phyloP scores from a whole-genome alignment of 2,797 vertebrate genomes.

The Scyliorhinus canicula region DNA sequence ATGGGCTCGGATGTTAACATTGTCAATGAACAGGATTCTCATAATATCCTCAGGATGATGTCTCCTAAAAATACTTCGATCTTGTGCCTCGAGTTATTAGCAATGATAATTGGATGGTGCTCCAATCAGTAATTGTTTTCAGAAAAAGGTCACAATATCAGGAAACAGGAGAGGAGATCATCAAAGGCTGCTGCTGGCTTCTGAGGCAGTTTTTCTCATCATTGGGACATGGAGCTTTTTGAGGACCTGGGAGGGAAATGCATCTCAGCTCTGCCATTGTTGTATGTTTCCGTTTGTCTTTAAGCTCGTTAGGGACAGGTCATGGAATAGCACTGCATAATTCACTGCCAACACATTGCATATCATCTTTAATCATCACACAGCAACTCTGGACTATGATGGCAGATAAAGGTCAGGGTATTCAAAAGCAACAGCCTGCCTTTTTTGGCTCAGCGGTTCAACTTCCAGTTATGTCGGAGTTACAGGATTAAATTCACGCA shows the following conservation, averaged over 20 bases:
- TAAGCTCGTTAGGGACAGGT: constrained; percentile 55
- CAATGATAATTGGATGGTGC: constrained; percentile 57
- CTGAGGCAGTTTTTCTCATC: constrained; percentile 62
- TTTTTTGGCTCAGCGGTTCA: neutral
- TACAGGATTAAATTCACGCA: neutral
- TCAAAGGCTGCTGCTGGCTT: constrained; percentile 79
- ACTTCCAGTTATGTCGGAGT: neutral
- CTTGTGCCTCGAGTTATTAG: constrained; percentile 60
- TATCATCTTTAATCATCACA: constrained; percentile 33
- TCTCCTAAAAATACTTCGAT: constrained; percentile 58
- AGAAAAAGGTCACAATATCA: constrained; percentile 92
- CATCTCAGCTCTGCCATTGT: constrained; percentile 99
- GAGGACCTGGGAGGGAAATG: constrained; percentile 83
- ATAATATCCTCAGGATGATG: constrained; percentile 86
- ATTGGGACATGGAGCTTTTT: constrained; percentile 73
- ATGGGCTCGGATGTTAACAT: constrained; percentile 75
- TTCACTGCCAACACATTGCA: constrained; percentile 30
- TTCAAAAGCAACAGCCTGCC: neutral
- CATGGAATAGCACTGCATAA: constrained; percentile 10
- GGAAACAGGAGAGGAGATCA: constrained; percentile 95
- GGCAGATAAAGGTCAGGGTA: constrained; percentile 29
- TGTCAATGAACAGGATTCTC: constrained; percentile 97
- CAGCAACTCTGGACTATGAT: neutral
- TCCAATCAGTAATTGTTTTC: constrained; percentile 62
- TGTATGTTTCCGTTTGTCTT: constrained; percentile 91